These are phyloP conservation scores for Chydorus sphaericus DNA, from an alignment of 2,888 invertebrate species.

Conservation along the genomic window DNA sequence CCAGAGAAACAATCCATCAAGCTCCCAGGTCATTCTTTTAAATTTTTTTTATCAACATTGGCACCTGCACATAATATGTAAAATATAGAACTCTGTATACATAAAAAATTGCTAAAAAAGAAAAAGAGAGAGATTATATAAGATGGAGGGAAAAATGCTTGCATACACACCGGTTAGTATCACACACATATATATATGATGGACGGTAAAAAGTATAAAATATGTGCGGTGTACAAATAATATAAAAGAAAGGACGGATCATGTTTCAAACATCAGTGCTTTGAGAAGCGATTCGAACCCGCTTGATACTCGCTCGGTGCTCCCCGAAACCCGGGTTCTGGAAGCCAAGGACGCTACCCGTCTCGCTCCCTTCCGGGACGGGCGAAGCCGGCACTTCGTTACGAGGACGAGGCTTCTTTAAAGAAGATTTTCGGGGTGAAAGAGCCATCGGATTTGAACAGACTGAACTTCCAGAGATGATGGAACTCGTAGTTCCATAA, in stretches of 20 bases:
- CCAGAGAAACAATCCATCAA: not conserved
- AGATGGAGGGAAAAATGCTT: not conserved
- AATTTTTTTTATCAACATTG: slow-evolving; percentile 2
- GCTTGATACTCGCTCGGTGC: slow-evolving; percentile 65
- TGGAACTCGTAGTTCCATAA: slow-evolving; percentile 4
- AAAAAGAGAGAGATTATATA: not conserved
- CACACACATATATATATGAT: too few relatives aligned
- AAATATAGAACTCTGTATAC: not conserved
- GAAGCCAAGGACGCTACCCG: slow-evolving; percentile 5
- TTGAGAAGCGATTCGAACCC: slow-evolving; percentile 80
- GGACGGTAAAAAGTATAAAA: too few relatives aligned
- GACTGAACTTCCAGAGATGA: slow-evolving; percentile 9
- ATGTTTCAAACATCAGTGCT: slow-evolving; percentile 64
- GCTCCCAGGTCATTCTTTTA: not conserved
- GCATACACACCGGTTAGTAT: slow-evolving; percentile 6
- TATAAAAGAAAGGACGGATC: not conserved
- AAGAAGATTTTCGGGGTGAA: slow-evolving; percentile 56
- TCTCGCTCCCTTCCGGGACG: slow-evolving; percentile 7
- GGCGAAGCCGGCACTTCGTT: slow-evolving; percentile 24
- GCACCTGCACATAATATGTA: not conserved
- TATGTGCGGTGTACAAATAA: too few relatives aligned
- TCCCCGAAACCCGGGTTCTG: slow-evolving; percentile 4
- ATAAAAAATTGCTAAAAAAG: not conserved
- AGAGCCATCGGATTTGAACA: not conserved
- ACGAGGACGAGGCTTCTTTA: slow-evolving; percentile 54